Percentiles rank a stretch among this genome's conserved stretches.
Evolutionary conservation across 2,113 vertebrate species (phyloP).

Genomic region (Brachirus orientalis): DNA sequence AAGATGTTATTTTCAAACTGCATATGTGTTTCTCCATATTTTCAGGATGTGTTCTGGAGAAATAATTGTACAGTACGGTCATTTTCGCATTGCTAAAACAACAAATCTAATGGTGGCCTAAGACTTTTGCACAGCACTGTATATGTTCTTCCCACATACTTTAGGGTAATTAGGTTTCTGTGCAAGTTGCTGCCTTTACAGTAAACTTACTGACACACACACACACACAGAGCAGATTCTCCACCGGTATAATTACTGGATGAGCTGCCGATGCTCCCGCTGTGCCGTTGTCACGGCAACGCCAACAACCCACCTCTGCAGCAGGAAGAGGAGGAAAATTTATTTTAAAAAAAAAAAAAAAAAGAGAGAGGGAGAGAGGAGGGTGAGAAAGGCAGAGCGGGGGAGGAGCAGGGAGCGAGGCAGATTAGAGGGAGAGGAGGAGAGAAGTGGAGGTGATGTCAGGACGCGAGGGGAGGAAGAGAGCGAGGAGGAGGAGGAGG

Average conservation of each 20-base stretch:
- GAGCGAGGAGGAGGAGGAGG: constrained; percentile 18
- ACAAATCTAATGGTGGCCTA: too few relatives aligned
- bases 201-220: constrained; percentile 44
- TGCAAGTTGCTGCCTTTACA: constrained; percentile 35
- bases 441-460: constrained; percentile 8
- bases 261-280: constrained; percentile 67
- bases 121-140: not conserved
- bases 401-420: constrained; percentile 9
- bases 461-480: constrained; percentile 1
- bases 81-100: too few relatives aligned
- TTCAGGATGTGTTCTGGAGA: too few relatives aligned
- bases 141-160: constrained; percentile 29
- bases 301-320: constrained; percentile 69
- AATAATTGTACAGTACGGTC: too few relatives aligned
- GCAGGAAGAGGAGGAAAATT: constrained; percentile 44
- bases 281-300: constrained; percentile 66
- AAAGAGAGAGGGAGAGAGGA: constrained; percentile 28
- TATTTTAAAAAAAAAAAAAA: not conserved
- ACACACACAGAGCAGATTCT: constrained; percentile 39
- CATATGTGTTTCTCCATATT: constrained; percentile 7
- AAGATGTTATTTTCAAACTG: too few relatives aligned
- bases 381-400: constrained; percentile 32
- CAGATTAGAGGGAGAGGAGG: constrained; percentile 24
- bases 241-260: constrained; percentile 67
- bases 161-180: constrained; percentile 22